Evolutionary conservation across 2,888 invertebrate genomes (phyloP).

Genomic region (Eupithecia tripunctaria): DNA sequence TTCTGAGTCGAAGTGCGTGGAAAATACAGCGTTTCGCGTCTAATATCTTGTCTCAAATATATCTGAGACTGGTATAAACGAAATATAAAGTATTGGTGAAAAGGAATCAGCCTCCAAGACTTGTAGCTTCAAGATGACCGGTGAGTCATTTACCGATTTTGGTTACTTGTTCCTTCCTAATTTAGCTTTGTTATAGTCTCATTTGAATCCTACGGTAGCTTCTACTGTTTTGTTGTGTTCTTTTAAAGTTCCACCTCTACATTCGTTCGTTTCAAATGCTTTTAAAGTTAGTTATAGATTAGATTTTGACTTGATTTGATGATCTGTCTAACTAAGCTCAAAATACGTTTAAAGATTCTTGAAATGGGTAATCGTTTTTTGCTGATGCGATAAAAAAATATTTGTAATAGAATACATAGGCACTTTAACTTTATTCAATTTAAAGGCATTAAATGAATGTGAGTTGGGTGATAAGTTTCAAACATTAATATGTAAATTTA

Average conservation of each 20-base stretch:
- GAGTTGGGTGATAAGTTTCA: neutral
- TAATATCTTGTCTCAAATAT: neutral
- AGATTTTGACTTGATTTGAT: neutral
- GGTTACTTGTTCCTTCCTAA: neutral
- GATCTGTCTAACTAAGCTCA: neutral
- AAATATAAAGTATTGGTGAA: neutral
- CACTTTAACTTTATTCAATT: neutral
- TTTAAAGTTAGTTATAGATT: neutral
- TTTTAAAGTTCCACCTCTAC: neutral
- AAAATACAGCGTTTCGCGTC: slow-evolving; percentile 39
- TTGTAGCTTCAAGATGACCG: no score
- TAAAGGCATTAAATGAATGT: neutral
- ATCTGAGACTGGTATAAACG: neutral
- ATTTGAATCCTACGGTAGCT: neutral
- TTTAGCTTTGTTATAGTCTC: neutral
- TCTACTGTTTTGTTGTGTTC: neutral
- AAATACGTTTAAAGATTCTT: neutral
- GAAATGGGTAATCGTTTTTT: neutral
- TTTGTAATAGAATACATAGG: neutral
- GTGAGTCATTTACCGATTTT: slow-evolving; percentile 24
- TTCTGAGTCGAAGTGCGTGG: slow-evolving; percentile 59
- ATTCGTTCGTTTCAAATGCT: neutral
- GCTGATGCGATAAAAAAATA: neutral
- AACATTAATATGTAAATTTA: slow-evolving; percentile 44
- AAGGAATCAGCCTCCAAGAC: slow-evolving; percentile 15